These are phyloP conservation scores for Pseudois nayaur DNA, from an alignment of 2,113 vertebrate genomes.

Conservation along the genomic window DNA sequence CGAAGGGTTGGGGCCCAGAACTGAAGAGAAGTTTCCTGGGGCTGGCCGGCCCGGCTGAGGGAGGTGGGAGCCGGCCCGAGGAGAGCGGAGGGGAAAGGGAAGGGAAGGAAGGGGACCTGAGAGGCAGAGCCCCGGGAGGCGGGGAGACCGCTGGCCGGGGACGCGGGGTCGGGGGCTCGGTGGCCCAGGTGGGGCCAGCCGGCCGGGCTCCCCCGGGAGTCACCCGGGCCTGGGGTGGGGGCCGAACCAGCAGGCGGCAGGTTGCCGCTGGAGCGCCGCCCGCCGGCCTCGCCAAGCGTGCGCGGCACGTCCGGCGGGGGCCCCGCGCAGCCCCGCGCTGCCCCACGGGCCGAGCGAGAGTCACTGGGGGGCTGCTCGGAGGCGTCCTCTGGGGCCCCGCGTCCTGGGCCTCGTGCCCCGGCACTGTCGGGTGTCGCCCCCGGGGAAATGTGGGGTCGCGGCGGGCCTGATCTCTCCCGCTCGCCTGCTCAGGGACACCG, in stretches of 20 bases:
- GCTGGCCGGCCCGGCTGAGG: background rate
- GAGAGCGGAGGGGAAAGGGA: background rate
- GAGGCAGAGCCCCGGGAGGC: background rate
- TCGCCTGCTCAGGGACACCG: background rate
- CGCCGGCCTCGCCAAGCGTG: slow-evolving; percentile 65
- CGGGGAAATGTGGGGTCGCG: background rate
- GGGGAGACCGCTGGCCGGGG: background rate
- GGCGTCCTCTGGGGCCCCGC: background rate
- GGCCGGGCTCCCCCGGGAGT: background rate
- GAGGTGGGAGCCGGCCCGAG: background rate
- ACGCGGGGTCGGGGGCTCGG: background rate
- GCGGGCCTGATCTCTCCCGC: background rate
- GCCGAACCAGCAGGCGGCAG: background rate
- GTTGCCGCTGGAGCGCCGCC: slow-evolving; percentile 2
- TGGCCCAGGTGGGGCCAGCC: background rate
- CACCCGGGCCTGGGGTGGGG: background rate
- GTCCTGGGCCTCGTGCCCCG: background rate
- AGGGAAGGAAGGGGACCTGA: background rate
- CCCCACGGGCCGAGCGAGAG: background rate
- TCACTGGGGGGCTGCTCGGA: background rate
- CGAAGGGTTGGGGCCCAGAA: background rate
- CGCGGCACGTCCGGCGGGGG: background rate
- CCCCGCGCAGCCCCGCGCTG: background rate
- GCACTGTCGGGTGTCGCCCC: background rate
- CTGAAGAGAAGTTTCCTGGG: slow-evolving; percentile 22